Percentiles rank a stretch among this genome's conserved stretches.
phyloP scores from a whole-genome alignment of 64 coral and sea anemone species.

The Stichodactyla mertensii region DNA sequence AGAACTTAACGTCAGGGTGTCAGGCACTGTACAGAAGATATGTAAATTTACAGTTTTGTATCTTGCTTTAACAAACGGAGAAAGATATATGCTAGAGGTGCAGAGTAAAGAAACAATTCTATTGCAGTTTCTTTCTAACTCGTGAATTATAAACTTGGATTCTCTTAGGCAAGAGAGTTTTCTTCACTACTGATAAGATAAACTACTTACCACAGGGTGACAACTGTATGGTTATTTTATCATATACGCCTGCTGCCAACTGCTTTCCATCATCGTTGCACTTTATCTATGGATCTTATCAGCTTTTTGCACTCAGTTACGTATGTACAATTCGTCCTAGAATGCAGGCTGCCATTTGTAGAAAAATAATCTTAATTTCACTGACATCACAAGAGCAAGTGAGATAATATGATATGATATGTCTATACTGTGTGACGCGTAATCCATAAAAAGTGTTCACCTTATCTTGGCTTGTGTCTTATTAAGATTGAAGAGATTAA shows the following conservation, averaged over 20 bases:
- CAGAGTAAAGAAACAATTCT: no score
- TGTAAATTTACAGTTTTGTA: background rate
- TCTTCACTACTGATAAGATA: no score
- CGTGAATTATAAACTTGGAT: no score
- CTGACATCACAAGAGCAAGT: background rate
- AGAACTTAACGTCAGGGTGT: background rate
- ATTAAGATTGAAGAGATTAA: no score
- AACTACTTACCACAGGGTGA: background rate
- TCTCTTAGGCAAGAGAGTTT: no score
- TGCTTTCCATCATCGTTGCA: background rate
- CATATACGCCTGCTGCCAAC: no score
- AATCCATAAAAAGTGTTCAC: background rate
- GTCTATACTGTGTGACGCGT: background rate
- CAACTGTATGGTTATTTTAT: background rate
- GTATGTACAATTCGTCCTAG: background rate
- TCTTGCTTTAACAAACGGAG: background rate
- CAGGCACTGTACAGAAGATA: constrained; percentile 3
- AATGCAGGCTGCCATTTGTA: background rate
- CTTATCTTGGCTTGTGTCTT: no score
- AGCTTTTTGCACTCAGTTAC: background rate
- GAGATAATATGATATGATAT: background rate
- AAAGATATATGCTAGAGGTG: no score
- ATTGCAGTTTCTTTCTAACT: no score
- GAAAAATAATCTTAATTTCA: background rate
- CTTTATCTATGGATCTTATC: background rate